Conservation (phyloP, 2,888 invertebrate species). For the Tenthredo livida region DNA sequence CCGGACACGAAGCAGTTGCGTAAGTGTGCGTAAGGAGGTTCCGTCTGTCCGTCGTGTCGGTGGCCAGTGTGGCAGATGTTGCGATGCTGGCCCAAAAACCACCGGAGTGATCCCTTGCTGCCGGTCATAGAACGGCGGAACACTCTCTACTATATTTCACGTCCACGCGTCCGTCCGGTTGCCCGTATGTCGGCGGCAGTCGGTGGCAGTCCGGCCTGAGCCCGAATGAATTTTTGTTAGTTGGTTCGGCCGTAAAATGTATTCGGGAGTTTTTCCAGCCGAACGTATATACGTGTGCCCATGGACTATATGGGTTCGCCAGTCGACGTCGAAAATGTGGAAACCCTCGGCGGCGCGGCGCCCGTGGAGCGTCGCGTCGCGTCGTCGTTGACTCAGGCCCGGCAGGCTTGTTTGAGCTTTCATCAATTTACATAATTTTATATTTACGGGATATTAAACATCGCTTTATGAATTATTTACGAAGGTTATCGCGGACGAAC, state of each 20-base stretch:
- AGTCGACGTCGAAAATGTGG: conserved; percentile 28
- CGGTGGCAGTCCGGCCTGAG: conserved; percentile 42
- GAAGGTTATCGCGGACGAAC: conserved; percentile 35
- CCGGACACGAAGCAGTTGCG: conserved; percentile 69
- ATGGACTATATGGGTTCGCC: conserved; percentile 8
- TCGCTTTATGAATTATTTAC: conserved; percentile 50
- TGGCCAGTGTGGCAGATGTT: conserved; percentile 71
- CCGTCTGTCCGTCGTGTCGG: conserved; percentile 66
- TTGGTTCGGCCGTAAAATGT: conserved; percentile 42
- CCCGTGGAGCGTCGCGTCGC: background rate
- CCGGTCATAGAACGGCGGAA: conserved; percentile 34
- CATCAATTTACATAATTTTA: conserved; percentile 50
- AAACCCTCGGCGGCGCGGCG: conserved; percentile 17
- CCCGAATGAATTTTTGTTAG: conserved; percentile 45
- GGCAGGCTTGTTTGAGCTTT: conserved; percentile 41
- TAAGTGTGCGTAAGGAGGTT: conserved; percentile 64
- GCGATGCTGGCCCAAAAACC: conserved; percentile 64
- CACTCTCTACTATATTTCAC: conserved; percentile 63
- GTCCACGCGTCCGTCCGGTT: conserved; percentile 58
- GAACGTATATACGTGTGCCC: background rate
- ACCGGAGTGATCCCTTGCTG: conserved; percentile 57
- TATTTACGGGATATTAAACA: conserved; percentile 38
- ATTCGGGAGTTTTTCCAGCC: conserved; percentile 25
- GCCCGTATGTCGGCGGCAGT: conserved; percentile 47
- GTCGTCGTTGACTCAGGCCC: conserved; percentile 19